These are phyloP conservation scores for Eleginops maclovinus DNA, from an alignment of 2,113 vertebrate genomes.

Conservation along the genomic window DNA sequence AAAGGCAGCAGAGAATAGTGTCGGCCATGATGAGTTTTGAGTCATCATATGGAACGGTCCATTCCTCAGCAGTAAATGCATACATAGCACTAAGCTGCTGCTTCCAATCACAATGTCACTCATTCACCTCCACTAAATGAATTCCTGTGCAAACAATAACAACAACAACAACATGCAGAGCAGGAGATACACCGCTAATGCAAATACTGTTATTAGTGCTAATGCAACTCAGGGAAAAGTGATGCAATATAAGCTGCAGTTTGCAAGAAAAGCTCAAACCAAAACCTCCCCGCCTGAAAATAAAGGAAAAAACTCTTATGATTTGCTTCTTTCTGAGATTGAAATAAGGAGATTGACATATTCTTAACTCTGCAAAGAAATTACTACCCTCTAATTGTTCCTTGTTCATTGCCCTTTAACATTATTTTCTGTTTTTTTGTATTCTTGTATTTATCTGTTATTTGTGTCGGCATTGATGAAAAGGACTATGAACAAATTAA, in stretches of 20 bases:
- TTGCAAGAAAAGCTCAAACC: too few species aligned
- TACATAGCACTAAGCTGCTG: slow-evolving; percentile 36
- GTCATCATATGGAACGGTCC: slow-evolving; percentile 46
- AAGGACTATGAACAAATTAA: too few species aligned
- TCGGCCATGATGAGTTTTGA: slow-evolving; percentile 53
- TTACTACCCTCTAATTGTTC: too few species aligned
- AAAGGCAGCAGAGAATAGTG: slow-evolving; percentile 56
- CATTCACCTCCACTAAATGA: slow-evolving; percentile 18
- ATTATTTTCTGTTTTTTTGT: too few species aligned
- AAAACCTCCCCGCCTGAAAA: not conserved
- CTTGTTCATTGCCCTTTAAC: too few species aligned
- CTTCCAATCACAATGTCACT: slow-evolving; percentile 40
- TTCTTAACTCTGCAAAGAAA: too few species aligned
- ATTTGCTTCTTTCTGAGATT: not conserved
- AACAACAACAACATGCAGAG: slow-evolving; percentile 5
- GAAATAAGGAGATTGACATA: not conserved
- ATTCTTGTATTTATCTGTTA: too few species aligned
- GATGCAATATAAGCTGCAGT: not conserved
- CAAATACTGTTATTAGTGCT: slow-evolving; percentile 3
- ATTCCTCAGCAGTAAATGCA: slow-evolving; percentile 47
- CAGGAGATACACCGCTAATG: slow-evolving; percentile 18
- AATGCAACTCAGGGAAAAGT: slow-evolving; percentile 1
- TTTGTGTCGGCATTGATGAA: too few species aligned
- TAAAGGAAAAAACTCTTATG: not conserved
- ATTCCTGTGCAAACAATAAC: slow-evolving; percentile 21